Conservation (phyloP, 2,888 invertebrate genomes). For the Dryocosmus kuriphilus region DNA sequence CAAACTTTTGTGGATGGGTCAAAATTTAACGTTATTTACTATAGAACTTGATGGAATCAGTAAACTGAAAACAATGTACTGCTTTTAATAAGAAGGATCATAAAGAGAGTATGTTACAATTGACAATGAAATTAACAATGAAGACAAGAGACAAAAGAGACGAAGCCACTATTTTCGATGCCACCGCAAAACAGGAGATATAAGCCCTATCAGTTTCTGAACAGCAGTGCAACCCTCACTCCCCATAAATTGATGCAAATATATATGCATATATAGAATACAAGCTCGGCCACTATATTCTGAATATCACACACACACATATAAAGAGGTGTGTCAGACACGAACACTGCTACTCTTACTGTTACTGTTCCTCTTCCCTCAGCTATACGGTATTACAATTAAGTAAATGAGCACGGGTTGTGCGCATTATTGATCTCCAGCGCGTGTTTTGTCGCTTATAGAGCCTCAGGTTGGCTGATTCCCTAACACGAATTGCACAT, state of each 20-base stretch:
- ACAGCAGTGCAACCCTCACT: slow-evolving; percentile 52
- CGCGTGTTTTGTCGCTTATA: slow-evolving; percentile 75
- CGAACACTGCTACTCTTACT: too few species aligned
- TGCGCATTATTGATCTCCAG: slow-evolving; percentile 76
- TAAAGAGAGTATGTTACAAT: too few species aligned
- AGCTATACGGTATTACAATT: slow-evolving; percentile 75
- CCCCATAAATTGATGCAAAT: slow-evolving; percentile 73
- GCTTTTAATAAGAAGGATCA: too few species aligned
- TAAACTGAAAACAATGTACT: too few species aligned
- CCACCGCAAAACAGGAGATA: slow-evolving; percentile 63
- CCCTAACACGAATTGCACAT: slow-evolving; percentile 41
- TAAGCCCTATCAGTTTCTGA: slow-evolving; percentile 65
- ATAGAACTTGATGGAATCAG: too few species aligned
- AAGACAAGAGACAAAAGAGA: too few species aligned
- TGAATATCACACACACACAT: slow-evolving; percentile 72
- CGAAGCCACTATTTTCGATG: neutral
- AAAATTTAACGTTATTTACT: too few species aligned
- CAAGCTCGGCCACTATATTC: slow-evolving; percentile 65
- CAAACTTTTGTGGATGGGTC: too few species aligned
- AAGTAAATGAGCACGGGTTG: slow-evolving; percentile 78
- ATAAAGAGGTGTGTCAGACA: slow-evolving; percentile 64
- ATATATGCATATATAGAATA: slow-evolving; percentile 37
- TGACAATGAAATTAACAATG: too few species aligned
- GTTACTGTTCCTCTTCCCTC: too few species aligned
- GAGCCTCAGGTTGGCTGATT: slow-evolving; percentile 48